Evolutionary conservation across 2,113 vertebrate genomes (phyloP).

Genomic region (Pleuronectes platessa): DNA sequence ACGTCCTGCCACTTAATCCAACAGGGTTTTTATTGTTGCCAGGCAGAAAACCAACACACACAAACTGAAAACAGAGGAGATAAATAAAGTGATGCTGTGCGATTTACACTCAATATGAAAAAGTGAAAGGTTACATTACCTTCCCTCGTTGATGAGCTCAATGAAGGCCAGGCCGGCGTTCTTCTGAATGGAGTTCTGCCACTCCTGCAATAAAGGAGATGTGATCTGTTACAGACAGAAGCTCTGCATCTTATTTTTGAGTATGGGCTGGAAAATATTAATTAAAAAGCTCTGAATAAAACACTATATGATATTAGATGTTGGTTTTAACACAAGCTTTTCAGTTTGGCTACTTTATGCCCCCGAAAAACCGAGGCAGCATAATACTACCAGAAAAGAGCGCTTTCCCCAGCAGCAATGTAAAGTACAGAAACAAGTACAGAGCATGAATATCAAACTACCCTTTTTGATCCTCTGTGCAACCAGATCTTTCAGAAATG

Average conservation of each 20-base stretch:
- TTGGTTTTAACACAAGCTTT: no score
- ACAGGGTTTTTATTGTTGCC: slow-evolving; percentile 2
- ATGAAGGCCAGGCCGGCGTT: slow-evolving; percentile 98
- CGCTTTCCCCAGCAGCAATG: slow-evolving; percentile 12
- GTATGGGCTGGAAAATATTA: no score
- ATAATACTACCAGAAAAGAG: slow-evolving; percentile 31
- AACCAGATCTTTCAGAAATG: slow-evolving; percentile 27
- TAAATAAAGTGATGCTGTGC: slow-evolving; percentile 11
- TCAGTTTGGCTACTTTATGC: no score
- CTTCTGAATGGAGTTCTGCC: slow-evolving; percentile 99
- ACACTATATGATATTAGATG: no score
- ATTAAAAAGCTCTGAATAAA: no score
- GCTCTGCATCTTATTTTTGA: neutral
- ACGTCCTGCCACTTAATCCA: slow-evolving; percentile 1
- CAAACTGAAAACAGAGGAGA: slow-evolving; percentile 6
- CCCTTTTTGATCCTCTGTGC: slow-evolving; percentile 16
- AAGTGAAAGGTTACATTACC: slow-evolving; percentile 80
- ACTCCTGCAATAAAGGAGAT: slow-evolving; percentile 88
- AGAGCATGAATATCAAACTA: slow-evolving; percentile 16
- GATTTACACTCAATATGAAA: neutral
- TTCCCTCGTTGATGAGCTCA: slow-evolving; percentile 99
- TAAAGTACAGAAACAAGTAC: slow-evolving; percentile 7
- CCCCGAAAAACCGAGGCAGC: slow-evolving; percentile 8
- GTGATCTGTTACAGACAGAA: slow-evolving; percentile 10
- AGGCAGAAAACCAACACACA: neutral